Base-by-base conservation (phyloP, 2,888 invertebrate species). In the Ectemnius lituratus region DNA sequence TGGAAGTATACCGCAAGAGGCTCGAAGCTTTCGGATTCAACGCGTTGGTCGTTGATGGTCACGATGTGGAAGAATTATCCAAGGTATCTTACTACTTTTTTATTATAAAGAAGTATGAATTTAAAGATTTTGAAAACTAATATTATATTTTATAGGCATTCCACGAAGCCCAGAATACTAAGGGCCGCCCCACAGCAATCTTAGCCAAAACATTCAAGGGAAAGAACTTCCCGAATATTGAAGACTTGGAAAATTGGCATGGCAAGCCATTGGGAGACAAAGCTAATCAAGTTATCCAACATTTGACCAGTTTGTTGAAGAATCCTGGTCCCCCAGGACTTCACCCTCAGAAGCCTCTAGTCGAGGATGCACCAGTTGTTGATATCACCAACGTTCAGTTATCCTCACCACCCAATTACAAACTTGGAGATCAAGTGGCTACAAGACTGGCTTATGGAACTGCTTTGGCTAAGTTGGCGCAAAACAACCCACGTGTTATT, bases 131-230 rank as follows among this genome's bases (percentile, higher is more conserved):
- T 28, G 59, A 3, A 28, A 28, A 0, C n/a, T 52, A 37, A 52
- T 52, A 52, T 20, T 11, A 1, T 60, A 47, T 62, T 69, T 60
- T 68, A 2, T 80, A 92, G 92, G 97, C 97, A 0, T 95, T 99
- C 90, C 94, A 96, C 85, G 94, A 95, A 87, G 97, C 97, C 0
- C 91, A 94, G 20, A 91, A 91, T 14, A 95, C 95, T 0, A 93
- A 94, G 88, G 97, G 94, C 78, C 94, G 95, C 85, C 99, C 99
- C 62, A 98, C 98, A 14, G 98, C 98, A 46, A 93, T 99, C 71
- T 92, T 99, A 76, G 98, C 98, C 65, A 98, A 99, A 92, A 99
- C 99, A 0, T 97, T 94, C 91, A 99, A 99, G 92, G 99, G 99
- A 23, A 96, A 94, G 89, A 95, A 94, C 85, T 97, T 97, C 92